Evolutionary conservation across 1,140 invertebrate genomes (phyloP).

Genomic region (Oreohelix idahoensis): DNA sequence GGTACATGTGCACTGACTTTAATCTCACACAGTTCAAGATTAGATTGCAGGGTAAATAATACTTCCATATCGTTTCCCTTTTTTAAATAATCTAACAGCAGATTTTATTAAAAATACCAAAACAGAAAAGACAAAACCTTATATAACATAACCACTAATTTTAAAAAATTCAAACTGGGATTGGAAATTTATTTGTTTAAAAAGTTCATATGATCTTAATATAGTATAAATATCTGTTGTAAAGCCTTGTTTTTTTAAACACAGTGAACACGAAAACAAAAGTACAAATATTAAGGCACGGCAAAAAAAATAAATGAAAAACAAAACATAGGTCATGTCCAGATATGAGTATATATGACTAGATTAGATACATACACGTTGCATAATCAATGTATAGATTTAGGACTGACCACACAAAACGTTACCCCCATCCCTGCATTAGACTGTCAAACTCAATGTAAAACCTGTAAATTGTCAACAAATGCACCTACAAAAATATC

Average conservation of each 20-base stretch:
- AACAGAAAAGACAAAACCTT: constrained; percentile 45
- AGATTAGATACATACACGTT: constrained; percentile 48
- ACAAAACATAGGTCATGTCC: constrained; percentile 48
- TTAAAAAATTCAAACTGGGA: constrained; percentile 43
- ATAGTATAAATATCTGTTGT: constrained; percentile 55
- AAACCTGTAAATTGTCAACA: constrained; percentile 18
- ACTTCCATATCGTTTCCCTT: constrained; percentile 32
- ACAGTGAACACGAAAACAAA: constrained; percentile 58
- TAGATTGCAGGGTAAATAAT: constrained; percentile 9
- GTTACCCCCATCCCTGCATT: background rate
- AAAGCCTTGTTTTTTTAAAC: constrained; percentile 57
- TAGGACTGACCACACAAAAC: constrained; percentile 20
- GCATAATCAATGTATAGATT: constrained; percentile 37
- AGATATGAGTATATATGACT: constrained; percentile 65
- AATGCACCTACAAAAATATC: too few relatives aligned
- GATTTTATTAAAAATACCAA: constrained; percentile 44
- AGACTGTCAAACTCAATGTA: constrained; percentile 17
- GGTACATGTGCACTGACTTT: background rate
- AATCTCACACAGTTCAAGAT: background rate
- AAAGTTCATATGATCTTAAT: constrained; percentile 44
- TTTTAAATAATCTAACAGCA: constrained; percentile 39
- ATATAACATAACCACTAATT: constrained; percentile 45
- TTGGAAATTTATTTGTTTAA: background rate
- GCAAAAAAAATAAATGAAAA: constrained; percentile 56
- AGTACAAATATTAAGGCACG: constrained; percentile 66